Base-by-base conservation (phyloP, 2,113 vertebrate genomes). In the Nothobranchius furzeri region DNA sequence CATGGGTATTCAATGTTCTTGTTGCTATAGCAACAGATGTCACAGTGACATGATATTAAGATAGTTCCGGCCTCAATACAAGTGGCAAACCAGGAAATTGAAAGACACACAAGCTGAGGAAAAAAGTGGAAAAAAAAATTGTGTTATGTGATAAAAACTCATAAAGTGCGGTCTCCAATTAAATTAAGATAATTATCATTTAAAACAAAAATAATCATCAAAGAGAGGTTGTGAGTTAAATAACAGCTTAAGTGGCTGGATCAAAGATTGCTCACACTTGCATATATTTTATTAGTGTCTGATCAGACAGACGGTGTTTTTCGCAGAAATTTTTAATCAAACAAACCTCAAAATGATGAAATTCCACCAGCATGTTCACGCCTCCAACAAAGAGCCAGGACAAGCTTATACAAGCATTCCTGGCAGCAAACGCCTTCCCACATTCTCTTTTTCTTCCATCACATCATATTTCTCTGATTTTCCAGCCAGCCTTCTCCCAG, bases 1-100 rank as follows among this genome's bases (percentile, higher is more conserved):
- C 52, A 12, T 42, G 53, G 51, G 3, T 24, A 7, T 63, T 68
- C 52, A 68, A 7, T 40, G 12, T 40, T 46, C 60, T 53, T 15
- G 63, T 82, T 82, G 24, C 70, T 57, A 79, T 59, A 24, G 80
- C 25, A 73, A 83, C 76, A 20, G 6, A 35, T 79, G 77, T 88
- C 82, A 88, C 65, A 40, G 30, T 84, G 85, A 87, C 87, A 76
- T 40, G 6, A 40, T 54, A 64, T 53, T 36, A 37, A 48, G 64
- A 48, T 43, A 49, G 68, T 47, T 70, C 14, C 60, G 35, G 42
- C 36, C 13, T 73, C 13, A 58, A 46, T 37, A 64, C 55, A 17
- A 56, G 45, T 24, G 30, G 49, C 20, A 65, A 69, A 12, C 53
- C 12, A 46, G n/a, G 37, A 46, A 70, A 76, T 49, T 37, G 8